Base-by-base conservation (phyloP, 2,888 invertebrate species). In the Catocala sponsa region DNA sequence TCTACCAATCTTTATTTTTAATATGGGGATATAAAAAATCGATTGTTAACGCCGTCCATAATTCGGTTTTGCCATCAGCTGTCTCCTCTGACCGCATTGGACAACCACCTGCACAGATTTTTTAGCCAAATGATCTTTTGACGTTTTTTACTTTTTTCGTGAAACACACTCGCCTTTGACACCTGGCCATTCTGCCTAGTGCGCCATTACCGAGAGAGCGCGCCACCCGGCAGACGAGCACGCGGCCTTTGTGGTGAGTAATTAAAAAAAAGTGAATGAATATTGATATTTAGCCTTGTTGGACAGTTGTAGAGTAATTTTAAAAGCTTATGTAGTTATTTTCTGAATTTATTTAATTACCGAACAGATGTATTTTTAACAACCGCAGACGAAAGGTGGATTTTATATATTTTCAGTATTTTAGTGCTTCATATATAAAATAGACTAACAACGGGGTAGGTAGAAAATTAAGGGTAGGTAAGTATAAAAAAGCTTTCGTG, bases 31-130 rank as follows among this genome's bases (percentile, higher is more conserved):
- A 56, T 60, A 58, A 75, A 72, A 72, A 77, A 72, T 72, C 68
- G 41, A 69, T 69, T 64, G 61, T 78, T 83, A 81, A 84, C 81
- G 78, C 67, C 70, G 76, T 79, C 73, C 76, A 72, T 83, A 86
- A 88, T 88, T 82, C 72, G 79, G 81, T 84, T 83, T 83, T 70
- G 75, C 72, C 76, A 80, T 77, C 93, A 93, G 92, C 93, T 92
- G 93, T 89, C 85, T 88, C 89, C 86, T 87, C 87, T 89, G 88
- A 88, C 87, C 88, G 87, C 81, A 76, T 79, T 80, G 79, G 71
- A 63, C 67, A 65, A 77, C 76, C 93, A 93, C 92, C 93, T 94
- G 93, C 92, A 90, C 83, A 84, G 94, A 93, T 93, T 93, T 92
- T 91, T 92, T 91, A 89, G 85, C 79, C 83, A 81, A 84, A 84